phyloP scores from a whole-genome alignment of 2,888 invertebrate species.

The Acronicta leporina region DNA sequence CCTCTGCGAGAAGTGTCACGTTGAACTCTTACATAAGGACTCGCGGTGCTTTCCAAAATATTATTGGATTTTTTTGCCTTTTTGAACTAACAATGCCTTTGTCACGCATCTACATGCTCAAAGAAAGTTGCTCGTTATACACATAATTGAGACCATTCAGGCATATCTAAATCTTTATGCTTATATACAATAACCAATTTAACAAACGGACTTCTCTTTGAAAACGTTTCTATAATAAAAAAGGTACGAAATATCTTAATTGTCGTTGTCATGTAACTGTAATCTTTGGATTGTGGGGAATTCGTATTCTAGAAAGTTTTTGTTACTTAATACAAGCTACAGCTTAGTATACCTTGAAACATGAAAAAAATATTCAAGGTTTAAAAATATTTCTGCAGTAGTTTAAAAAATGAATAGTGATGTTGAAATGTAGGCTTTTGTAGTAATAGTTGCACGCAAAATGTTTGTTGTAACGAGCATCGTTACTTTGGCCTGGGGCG shows the following conservation, averaged over 20 bases:
- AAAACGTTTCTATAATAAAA: constrained; percentile 27
- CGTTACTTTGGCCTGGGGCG: constrained; percentile 69
- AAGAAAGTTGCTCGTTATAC: constrained; percentile 74
- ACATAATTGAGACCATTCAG: constrained; percentile 60
- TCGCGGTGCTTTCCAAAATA: constrained; percentile 86
- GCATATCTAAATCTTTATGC: constrained; percentile 55
- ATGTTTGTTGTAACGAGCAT: constrained; percentile 57
- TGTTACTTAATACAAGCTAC: constrained; percentile 24
- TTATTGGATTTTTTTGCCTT: constrained; percentile 79
- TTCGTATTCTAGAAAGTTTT: constrained; percentile 47
- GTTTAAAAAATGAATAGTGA: constrained; percentile 33
- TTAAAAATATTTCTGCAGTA: constrained; percentile 35
- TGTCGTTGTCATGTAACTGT: constrained; percentile 31
- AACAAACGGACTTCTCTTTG: constrained; percentile 28
- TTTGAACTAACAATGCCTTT: constrained; percentile 75
- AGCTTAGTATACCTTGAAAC: constrained; percentile 40
- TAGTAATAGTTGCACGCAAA: constrained; percentile 49
- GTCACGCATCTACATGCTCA: constrained; percentile 64
- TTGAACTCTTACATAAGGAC: constrained; percentile 89
- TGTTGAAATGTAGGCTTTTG: constrained; percentile 49
- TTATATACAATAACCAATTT: constrained; percentile 42
- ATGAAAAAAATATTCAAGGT: constrained; percentile 42
- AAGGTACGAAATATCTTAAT: constrained; percentile 36
- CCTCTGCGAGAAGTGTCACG: constrained; percentile 83
- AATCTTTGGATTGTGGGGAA: constrained; percentile 32